Conservation (phyloP, 2,888 invertebrate genomes). For the Lycaena phlaeas region DNA sequence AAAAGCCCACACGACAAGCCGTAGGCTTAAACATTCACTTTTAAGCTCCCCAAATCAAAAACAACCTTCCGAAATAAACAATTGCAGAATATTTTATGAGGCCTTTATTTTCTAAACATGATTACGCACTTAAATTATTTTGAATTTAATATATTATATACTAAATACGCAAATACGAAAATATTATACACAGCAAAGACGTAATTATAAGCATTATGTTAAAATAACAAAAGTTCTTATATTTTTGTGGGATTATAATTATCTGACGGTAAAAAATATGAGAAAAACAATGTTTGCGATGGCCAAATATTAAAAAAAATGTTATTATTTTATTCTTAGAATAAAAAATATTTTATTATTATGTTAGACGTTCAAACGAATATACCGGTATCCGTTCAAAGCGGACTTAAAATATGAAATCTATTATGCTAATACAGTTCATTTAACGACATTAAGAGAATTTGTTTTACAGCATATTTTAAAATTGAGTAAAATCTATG, state of each 20-base stretch:
- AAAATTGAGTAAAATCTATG: slow-evolving; percentile 50
- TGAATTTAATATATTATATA: not conserved
- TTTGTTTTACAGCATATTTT: slow-evolving; percentile 68
- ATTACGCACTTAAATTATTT: slow-evolving; percentile 3
- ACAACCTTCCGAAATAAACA: slow-evolving; percentile 7
- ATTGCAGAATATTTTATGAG: slow-evolving; percentile 7
- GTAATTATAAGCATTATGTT: too few relatives aligned
- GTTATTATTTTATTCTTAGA: too few relatives aligned
- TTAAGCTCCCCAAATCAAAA: slow-evolving; percentile 6
- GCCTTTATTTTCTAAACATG: slow-evolving; percentile 3
- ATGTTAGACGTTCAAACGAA: too few relatives aligned
- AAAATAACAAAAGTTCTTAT: too few relatives aligned
- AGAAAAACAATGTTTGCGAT: too few relatives aligned
- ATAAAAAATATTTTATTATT: too few relatives aligned
- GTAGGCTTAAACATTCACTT: not conserved
- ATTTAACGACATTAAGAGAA: slow-evolving; percentile 70
- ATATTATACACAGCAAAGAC: too few relatives aligned
- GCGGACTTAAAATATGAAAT: slow-evolving; percentile 52
- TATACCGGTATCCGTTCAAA: too few relatives aligned
- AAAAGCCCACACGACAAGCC: not conserved
- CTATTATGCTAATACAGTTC: slow-evolving; percentile 69
- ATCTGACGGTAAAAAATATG: too few relatives aligned
- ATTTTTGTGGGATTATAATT: too few relatives aligned
- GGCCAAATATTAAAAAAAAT: too few relatives aligned
- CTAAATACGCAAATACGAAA: not conserved